Conservation (phyloP, 2,113 vertebrate genomes). For the Madoqua kirkii region DNA sequence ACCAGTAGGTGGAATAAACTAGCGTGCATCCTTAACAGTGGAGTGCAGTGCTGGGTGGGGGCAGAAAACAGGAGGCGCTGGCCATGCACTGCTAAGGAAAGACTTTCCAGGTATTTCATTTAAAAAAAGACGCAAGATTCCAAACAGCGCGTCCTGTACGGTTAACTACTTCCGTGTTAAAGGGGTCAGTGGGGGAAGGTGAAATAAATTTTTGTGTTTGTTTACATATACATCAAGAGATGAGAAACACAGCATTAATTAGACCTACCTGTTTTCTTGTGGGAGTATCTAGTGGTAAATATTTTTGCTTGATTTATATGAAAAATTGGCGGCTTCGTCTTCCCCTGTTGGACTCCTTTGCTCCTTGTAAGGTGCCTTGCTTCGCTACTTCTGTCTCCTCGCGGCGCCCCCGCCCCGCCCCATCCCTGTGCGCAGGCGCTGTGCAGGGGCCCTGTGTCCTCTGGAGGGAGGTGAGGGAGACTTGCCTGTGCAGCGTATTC, state of each 20-base stretch:
- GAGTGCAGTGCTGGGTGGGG: background rate
- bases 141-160: background rate
- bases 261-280: background rate
- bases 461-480: background rate
- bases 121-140: background rate
- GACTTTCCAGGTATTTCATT: background rate
- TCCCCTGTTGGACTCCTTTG: background rate
- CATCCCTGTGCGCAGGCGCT: fast-evolving
- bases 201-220: background rate
- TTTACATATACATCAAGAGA: background rate
- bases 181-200: background rate
- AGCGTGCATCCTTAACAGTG: background rate
- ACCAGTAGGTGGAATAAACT: background rate
- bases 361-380: background rate
- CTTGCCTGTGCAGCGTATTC: background rate
- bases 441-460: background rate
- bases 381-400: background rate
- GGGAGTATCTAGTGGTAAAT: background rate
- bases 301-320: background rate
- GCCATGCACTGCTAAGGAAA: background rate
- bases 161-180: background rate
- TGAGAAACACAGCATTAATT: background rate
- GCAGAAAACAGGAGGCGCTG: background rate
- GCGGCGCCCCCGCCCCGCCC: fast-evolving
- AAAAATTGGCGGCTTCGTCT: background rate